These are phyloP conservation scores for Oscheius onirici DNA, from an alignment of 2,888 invertebrate species.

Conservation along the genomic window DNA sequence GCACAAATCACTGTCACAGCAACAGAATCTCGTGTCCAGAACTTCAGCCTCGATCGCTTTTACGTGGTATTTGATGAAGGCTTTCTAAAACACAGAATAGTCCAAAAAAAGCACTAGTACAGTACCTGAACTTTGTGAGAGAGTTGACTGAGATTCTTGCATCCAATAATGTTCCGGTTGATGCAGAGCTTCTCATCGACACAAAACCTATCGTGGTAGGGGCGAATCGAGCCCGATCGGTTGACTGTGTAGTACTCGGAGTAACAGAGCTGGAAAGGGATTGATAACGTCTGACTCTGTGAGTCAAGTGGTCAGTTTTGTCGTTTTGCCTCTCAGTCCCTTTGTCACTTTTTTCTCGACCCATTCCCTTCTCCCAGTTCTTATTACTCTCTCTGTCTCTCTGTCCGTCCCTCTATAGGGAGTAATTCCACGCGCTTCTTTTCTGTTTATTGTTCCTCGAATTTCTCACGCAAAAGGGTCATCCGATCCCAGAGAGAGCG, in stretches of 20 bases:
- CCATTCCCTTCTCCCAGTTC: neutral
- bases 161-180: constrained; percentile 51
- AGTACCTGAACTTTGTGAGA: constrained; percentile 52
- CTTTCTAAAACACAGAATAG: constrained; percentile 34
- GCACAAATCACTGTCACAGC: constrained; percentile 50
- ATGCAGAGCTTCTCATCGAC: constrained; percentile 52
- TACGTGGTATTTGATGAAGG: constrained; percentile 44
- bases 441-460: constrained; percentile 17
- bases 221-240: constrained; percentile 42
- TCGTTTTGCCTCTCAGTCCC: neutral
- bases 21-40: constrained; percentile 52
- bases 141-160: constrained; percentile 45
- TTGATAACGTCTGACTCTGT: neutral
- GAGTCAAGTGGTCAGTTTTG: neutral
- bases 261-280: constrained; percentile 53
- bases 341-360: neutral
- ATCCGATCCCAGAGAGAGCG: constrained; percentile 9
- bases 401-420: too few relatives aligned
- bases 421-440: too few relatives aligned
- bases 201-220: constrained; percentile 61
- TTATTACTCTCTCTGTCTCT: neutral
- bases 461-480: constrained; percentile 11
- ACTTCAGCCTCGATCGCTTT: constrained; percentile 35
- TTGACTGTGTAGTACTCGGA: constrained; percentile 58
- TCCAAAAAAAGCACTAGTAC: neutral